These are phyloP conservation scores for Agrochola litura DNA, from an alignment of 2,888 invertebrate species.

Conservation along the genomic window DNA sequence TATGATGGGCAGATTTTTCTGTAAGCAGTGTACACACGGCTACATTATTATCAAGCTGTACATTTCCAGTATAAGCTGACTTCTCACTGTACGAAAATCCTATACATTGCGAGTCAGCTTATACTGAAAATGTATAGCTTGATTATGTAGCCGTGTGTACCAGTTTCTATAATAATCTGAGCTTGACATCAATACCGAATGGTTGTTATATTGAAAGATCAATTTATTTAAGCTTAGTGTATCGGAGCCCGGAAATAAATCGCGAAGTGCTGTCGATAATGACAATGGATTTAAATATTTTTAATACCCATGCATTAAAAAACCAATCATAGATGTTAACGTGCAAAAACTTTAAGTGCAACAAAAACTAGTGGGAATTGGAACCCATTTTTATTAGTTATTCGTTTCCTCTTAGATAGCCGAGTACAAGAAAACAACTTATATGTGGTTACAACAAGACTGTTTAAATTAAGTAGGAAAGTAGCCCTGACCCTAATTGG, in stretches of 20 bases:
- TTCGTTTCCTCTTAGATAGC: constrained; percentile 38
- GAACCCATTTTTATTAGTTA: background rate
- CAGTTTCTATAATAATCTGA: constrained; percentile 31
- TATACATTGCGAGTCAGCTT: too few relatives aligned
- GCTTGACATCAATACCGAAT: constrained; percentile 33
- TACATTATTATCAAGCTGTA: too few relatives aligned
- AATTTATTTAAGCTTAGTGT: constrained; percentile 34
- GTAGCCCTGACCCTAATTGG: constrained; percentile 61
- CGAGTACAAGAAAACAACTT: constrained; percentile 25
- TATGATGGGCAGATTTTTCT: constrained; percentile 30
- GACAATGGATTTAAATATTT: constrained; percentile 53
- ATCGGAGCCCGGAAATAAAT: constrained; percentile 44
- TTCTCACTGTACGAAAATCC: too few relatives aligned
- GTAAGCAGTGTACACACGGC: background rate
- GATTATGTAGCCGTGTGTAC: background rate
- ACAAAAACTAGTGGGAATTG: constrained; percentile 31
- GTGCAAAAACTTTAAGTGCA: constrained; percentile 32
- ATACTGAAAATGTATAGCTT: too few relatives aligned
- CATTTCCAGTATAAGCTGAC: too few relatives aligned
- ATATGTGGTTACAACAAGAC: constrained; percentile 34
- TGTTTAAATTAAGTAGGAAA: constrained; percentile 50
- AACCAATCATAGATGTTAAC: constrained; percentile 40
- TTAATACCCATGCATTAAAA: constrained; percentile 40
- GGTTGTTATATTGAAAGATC: constrained; percentile 18
- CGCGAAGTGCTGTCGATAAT: constrained; percentile 25